Evolutionary conservation across 2,113 vertebrate genomes (phyloP).

Genomic region (Uria aalge): DNA sequence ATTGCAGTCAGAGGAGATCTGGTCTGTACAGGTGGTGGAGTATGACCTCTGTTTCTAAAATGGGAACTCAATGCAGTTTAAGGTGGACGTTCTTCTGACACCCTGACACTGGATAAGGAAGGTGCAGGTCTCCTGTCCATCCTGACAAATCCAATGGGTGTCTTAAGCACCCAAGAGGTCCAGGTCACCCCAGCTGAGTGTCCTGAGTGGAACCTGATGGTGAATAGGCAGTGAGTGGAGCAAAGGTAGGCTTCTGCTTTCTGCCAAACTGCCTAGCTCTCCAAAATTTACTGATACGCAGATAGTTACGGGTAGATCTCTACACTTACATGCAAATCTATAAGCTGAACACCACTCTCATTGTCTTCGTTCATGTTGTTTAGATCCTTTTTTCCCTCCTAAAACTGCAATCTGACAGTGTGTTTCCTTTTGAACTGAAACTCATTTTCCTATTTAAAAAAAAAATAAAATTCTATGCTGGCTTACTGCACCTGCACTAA

Average conservation of each 20-base stretch:
- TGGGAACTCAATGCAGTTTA: not conserved
- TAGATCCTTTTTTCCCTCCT: not conserved
- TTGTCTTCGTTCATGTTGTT: not conserved
- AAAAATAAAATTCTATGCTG: not conserved
- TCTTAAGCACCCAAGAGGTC: not conserved
- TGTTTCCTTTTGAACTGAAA: not conserved
- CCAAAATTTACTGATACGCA: not conserved
- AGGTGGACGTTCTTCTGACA: not conserved
- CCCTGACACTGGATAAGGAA: not conserved
- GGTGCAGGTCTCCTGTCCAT: not conserved
- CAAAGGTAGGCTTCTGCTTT: not conserved
- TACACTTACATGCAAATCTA: not conserved
- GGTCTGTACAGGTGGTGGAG: rapidly evolving
- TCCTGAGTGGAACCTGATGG: not conserved
- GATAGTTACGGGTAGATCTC: not conserved
- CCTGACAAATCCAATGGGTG: not conserved
- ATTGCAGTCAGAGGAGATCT: rapidly evolving
- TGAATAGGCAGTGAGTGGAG: not conserved
- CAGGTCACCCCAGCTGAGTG: not conserved
- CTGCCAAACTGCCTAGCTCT: not conserved
- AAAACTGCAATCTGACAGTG: not conserved
- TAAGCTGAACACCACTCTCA: not conserved
- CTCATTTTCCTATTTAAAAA: not conserved
- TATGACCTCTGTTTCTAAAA: not conserved
- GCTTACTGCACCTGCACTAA: not conserved